Evolutionary conservation across 2,113 vertebrate genomes (phyloP).

Genomic region (Pelmatolapia mariae): DNA sequence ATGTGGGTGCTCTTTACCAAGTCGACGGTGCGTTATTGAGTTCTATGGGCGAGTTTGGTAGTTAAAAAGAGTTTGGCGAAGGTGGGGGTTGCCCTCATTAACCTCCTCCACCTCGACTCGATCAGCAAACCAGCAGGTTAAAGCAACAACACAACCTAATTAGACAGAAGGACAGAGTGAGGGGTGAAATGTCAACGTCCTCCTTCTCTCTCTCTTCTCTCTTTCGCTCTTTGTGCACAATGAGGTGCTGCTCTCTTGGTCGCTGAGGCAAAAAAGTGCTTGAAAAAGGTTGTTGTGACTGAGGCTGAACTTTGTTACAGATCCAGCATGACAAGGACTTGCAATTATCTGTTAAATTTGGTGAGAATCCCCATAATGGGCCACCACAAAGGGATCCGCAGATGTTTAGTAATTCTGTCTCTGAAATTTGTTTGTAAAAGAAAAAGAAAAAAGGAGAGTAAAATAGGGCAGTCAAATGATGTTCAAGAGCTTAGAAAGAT

Average conservation of each 20-base stretch:
- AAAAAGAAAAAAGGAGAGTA: not conserved
- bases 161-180: constrained; percentile 70
- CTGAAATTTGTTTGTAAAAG: not conserved
- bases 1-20: constrained; percentile 25
- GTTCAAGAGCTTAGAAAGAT: accelerated
- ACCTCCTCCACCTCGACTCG: constrained; percentile 58
- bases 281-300: not conserved
- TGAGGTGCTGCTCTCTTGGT: constrained; percentile 68
- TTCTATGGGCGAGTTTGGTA: constrained; percentile 30
- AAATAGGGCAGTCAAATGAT: not conserved
- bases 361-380: not conserved
- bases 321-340: not conserved
- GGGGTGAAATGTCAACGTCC: constrained; percentile 76
- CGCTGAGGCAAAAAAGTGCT: constrained; percentile 35
- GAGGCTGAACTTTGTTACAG: constrained; percentile 2
- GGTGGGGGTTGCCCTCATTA: constrained; percentile 66
- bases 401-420: not conserved
- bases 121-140: constrained; percentile 72
- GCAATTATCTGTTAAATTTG: not conserved
- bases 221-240: constrained; percentile 2
- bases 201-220: constrained; percentile 25
- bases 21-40: constrained; percentile 49
- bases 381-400: not conserved
- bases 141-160: constrained; percentile 83
- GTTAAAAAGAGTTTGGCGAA: constrained; percentile 62